Percentiles rank a stretch among this genome's conserved stretches.
phyloP scores from a whole-genome alignment of 2,888 invertebrate species.

The Pterobdella sp. region DNA sequence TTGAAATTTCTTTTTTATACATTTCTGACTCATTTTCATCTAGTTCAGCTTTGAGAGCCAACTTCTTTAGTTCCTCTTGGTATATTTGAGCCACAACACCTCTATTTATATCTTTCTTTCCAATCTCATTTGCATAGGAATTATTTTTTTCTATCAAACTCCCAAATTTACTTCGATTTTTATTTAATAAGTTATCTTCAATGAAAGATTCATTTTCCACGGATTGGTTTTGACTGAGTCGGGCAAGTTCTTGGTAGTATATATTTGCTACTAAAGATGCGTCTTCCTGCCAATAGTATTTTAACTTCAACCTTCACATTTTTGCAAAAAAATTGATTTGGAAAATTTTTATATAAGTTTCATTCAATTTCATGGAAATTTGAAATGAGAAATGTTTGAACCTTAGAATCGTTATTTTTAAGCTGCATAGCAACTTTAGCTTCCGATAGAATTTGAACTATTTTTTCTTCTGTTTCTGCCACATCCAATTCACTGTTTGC shows the following conservation, averaged over 20 bases:
- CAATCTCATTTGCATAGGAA: neutral
- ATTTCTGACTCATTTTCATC: conserved; percentile 60
- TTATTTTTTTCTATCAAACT: neutral
- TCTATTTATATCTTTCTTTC: conserved; percentile 77
- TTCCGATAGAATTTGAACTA: conserved; percentile 84
- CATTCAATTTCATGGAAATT: neutral
- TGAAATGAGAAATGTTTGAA: conserved; percentile 32
- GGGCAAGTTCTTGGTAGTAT: conserved; percentile 65
- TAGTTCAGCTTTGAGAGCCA: conserved; percentile 61
- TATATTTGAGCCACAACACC: conserved; percentile 57
- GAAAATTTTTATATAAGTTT: neutral
- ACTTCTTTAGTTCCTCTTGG: conserved; percentile 63
- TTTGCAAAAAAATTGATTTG: neutral
- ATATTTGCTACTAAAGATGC: conserved; percentile 47
- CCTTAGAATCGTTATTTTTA: conserved; percentile 41
- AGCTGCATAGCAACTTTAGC: conserved; percentile 73
- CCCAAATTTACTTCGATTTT: neutral
- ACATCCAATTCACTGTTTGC: conserved; percentile 41
- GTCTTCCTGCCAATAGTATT: conserved; percentile 40
- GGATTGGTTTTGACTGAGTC: conserved; percentile 48
- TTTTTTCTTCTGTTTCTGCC: conserved; percentile 71
- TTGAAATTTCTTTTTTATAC: conserved; percentile 84
- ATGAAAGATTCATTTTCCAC: conserved; percentile 1
- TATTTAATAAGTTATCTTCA: neutral
- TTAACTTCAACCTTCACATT: neutral